These are phyloP conservation scores for Poecilia picta DNA, from an alignment of 2,797 vertebrate genomes.

Conservation along the genomic window DNA sequence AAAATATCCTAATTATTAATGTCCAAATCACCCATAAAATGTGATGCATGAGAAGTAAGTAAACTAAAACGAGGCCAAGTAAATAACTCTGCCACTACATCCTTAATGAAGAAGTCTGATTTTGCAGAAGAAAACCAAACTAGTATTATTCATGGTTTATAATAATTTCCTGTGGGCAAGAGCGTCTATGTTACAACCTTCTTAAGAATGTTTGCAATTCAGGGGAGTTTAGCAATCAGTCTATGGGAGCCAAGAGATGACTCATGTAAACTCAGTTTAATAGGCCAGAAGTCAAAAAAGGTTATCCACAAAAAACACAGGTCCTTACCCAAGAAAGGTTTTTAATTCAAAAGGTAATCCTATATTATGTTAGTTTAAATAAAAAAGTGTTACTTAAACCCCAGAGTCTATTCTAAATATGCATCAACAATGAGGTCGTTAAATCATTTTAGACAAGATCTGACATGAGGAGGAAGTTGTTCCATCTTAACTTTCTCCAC, in stretches of 20 bases:
- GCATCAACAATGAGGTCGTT: neutral
- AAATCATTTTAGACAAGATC: neutral
- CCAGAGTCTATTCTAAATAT: neutral
- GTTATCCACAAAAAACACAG: neutral
- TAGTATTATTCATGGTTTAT: neutral
- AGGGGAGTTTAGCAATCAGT: neutral
- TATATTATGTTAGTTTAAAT: neutral
- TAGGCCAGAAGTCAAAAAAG: too few species aligned
- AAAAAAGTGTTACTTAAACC: neutral
- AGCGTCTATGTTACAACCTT: neutral
- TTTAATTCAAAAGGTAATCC: neutral
- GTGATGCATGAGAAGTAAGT: neutral
- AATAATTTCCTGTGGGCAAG: neutral
- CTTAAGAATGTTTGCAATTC: neutral
- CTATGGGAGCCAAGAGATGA: neutral
- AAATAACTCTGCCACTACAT: neutral
- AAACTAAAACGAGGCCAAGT: neutral
- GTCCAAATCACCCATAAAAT: neutral
- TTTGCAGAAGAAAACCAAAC: neutral
- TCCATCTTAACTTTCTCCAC: slow-evolving; percentile 4
- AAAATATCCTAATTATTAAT: neutral
- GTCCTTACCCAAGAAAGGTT: too few species aligned
- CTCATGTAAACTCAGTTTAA: neutral
- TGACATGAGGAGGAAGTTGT: neutral
- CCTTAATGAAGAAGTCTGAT: neutral